Evolutionary conservation across 2,888 invertebrate genomes (phyloP), one percentile per base, ranked within the genome.

Genomic region (Drosophila ochracea): DNA sequence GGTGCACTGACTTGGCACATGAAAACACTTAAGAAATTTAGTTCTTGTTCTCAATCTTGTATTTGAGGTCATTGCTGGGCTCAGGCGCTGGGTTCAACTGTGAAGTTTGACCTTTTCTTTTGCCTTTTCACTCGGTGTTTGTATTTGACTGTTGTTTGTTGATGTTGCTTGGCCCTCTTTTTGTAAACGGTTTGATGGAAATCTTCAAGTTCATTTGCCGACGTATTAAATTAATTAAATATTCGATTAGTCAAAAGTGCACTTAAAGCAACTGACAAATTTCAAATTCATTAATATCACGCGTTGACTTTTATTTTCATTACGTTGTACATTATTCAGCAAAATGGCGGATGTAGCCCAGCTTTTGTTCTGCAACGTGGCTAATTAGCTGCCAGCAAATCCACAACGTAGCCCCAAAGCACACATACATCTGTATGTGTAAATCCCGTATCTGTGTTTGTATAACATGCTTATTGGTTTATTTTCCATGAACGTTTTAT

Each of bases 21-120:
- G 84, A 88, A 88, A 88, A 83, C 89, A 85, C 84, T 85, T 85
- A 85, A 83, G 86, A 85, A 85, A 88, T 88, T 80, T 80, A 85
- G 78, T 80, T 83, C 86, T 88, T 85, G 89, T 90, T 85, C 89
- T 68, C 90, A 83, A 90, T 80, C 89, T 88, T 90, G 89, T 90
- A 78, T 80, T 82, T 88, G 81, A 90, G 90, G 89, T 88, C 78
- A 71, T 73, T 74, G 59, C 39, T 41, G 59, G 33, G 35, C 61
- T 71, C 52, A 43, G 60, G n/a, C 31, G 21, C 30, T 28, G 50
- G 59, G 75, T 52, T 55, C 63, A 73, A 37, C 39, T 50, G n/a
- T n/a, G 21, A 16, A 25, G 31, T 49, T 21, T 58, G 43, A 47
- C 77, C 77, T 49, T 50, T 54, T 31, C 39, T 52, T 30, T 39